These are phyloP conservation scores for Siniperca undulata DNA, from an alignment of 2,797 vertebrate genomes.

Conservation along the genomic window DNA sequence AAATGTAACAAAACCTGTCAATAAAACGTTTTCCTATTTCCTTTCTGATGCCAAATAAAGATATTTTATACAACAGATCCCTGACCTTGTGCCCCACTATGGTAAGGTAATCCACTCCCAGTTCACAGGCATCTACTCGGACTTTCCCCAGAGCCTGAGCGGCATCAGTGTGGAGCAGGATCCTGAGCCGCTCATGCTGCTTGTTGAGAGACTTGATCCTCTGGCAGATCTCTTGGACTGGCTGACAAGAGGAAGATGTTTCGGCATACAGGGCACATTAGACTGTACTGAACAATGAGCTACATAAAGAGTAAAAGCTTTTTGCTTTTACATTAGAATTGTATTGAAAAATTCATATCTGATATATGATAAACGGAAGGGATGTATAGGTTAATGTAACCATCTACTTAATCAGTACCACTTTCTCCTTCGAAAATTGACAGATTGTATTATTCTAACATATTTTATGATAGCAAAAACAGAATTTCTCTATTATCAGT, in stretches of 20 bases:
- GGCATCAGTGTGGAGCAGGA: constrained; percentile 94
- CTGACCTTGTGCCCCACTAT: constrained; percentile 97
- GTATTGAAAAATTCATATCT: not conserved
- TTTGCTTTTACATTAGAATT: not conserved
- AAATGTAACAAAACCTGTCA: constrained; percentile 27
- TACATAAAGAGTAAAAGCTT: not conserved
- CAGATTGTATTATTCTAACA: not conserved
- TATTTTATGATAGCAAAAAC: not conserved
- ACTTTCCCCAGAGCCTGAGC: constrained; percentile 95
- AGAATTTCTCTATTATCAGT: not conserved
- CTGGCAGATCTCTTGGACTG: constrained; percentile 88
- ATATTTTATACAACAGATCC: not conserved
- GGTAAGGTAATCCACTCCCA: constrained; percentile 95
- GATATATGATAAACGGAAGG: not conserved
- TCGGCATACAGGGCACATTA: not conserved
- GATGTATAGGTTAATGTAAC: not conserved
- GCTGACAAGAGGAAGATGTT: constrained; percentile 79
- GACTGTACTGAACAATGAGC: not conserved
- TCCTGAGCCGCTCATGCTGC: constrained; percentile 62
- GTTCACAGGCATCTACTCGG: constrained; percentile 88
- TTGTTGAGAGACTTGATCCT: constrained; percentile 84
- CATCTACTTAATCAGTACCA: not conserved
- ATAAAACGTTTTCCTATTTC: not conserved
- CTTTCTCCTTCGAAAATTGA: not conserved
- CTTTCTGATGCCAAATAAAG: not conserved